Evolutionary conservation across 2,113 vertebrate genomes (phyloP).

Genomic region (Anarrhichthys ocellatus): DNA sequence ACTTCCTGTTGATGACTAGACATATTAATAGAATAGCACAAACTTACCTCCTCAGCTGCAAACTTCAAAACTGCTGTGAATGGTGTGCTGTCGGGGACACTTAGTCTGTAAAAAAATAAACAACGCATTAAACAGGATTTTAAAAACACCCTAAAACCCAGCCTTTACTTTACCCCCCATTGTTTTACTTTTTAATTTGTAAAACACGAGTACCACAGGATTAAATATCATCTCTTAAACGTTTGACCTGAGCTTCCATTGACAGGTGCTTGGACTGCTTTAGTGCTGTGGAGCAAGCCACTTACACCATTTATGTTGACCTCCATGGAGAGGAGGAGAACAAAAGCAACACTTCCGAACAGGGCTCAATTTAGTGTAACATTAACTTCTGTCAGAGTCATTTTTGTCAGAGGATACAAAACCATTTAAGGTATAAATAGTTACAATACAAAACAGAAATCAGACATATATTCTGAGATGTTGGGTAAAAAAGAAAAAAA

Average conservation of each 20-base stretch:
- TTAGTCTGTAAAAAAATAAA: slow-evolving; percentile 84
- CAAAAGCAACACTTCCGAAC: neutral
- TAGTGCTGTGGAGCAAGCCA: neutral
- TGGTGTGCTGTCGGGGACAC: slow-evolving; percentile 94
- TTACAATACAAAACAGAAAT: slow-evolving; percentile 5
- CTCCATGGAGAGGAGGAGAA: neutral
- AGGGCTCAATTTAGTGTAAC: neutral
- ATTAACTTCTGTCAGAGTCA: slow-evolving; percentile 11
- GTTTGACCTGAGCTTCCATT: neutral
- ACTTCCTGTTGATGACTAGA: neutral
- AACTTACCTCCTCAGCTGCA: slow-evolving; percentile 93
- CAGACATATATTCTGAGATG: neutral
- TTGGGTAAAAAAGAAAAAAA: no score
- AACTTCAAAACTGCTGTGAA: slow-evolving; percentile 98
- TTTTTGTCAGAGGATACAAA: slow-evolving; percentile 20
- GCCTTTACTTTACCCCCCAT: neutral
- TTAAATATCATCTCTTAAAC: neutral
- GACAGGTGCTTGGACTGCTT: neutral
- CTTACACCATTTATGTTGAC: neutral
- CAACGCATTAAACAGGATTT: slow-evolving; percentile 12
- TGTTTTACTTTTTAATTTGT: neutral
- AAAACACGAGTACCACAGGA: neutral
- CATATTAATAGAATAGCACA: neutral
- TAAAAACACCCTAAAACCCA: slow-evolving; percentile 1
- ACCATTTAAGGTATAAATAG: slow-evolving; percentile 11